Conservation (phyloP, 2,797 vertebrate genomes). For the Poecilia wingei region DNA sequence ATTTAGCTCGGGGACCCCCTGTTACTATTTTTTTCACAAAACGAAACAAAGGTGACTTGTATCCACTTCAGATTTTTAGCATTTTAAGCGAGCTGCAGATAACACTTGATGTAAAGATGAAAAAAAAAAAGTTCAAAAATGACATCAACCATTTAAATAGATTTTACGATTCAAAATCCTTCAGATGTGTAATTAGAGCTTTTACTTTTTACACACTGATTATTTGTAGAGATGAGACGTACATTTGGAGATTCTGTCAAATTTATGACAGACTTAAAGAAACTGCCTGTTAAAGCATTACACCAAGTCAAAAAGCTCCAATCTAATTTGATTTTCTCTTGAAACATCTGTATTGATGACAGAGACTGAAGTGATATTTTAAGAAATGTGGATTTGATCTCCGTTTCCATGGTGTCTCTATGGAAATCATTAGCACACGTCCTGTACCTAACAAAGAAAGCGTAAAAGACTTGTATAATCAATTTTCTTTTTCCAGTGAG, state of each 20-base stretch:
- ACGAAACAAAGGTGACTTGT: not conserved
- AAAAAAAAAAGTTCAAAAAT: not conserved
- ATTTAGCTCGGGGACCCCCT: not conserved
- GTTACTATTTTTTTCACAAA: not conserved
- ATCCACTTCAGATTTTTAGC: not conserved
- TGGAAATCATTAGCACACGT: constrained; percentile 54
- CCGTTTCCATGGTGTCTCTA: constrained; percentile 61
- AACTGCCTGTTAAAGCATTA: constrained; percentile 1
- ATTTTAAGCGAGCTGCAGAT: not conserved
- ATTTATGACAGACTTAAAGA: not conserved
- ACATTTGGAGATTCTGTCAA: constrained; percentile 18
- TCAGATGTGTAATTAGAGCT: not conserved
- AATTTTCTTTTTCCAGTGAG: constrained; percentile 18
- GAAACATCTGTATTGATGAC: constrained; percentile 48
- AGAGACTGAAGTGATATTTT: constrained; percentile 58
- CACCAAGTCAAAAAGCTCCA: constrained; percentile 33
- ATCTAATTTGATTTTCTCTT: constrained; percentile 40
- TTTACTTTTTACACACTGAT: not conserved
- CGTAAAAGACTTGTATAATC: constrained; percentile 44
- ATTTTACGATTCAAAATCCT: not conserved
- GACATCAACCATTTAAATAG: not conserved
- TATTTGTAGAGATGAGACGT: not conserved
- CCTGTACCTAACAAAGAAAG: constrained; percentile 39
- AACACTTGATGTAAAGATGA: not conserved
- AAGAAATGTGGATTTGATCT: constrained; percentile 47